Conservation (phyloP, 2,888 invertebrate species). For the Dryadula phaetusa region DNA sequence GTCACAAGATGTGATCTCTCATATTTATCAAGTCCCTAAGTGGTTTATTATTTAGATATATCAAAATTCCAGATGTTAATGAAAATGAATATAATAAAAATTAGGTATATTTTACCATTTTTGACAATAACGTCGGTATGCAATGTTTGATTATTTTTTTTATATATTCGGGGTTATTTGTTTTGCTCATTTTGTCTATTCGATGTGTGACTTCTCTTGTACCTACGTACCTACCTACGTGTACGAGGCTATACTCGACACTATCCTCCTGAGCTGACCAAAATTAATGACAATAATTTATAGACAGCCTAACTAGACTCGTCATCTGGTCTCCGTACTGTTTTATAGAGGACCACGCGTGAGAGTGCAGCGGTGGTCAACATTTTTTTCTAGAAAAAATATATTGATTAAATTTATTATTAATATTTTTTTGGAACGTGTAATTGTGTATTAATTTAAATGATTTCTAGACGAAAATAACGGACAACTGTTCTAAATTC, state of each 20-base stretch:
- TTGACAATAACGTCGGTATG: conserved; percentile 50
- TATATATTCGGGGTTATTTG: conserved; percentile 10
- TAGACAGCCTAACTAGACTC: conserved; percentile 74
- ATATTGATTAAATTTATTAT: not conserved
- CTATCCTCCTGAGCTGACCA: conserved; percentile 75
- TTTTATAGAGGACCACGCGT: conserved; percentile 38
- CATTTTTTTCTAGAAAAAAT: not conserved
- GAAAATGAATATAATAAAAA: conserved; percentile 56
- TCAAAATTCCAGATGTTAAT: conserved; percentile 56
- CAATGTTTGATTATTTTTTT: conserved; percentile 44
- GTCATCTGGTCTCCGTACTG: conserved; percentile 62
- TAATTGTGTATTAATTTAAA: not conserved
- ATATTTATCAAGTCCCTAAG: conserved; percentile 68
- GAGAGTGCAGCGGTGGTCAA: conserved; percentile 48
- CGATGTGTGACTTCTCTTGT: conserved; percentile 48
- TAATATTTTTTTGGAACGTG: conserved; percentile 13
- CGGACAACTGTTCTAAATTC: conserved; percentile 1
- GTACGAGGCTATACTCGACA: conserved; percentile 49
- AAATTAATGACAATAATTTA: conserved; percentile 81
- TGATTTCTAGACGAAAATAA: not conserved
- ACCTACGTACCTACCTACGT: conserved; percentile 40
- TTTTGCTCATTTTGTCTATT: conserved; percentile 15
- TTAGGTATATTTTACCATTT: conserved; percentile 59
- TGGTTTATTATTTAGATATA: conserved; percentile 57
- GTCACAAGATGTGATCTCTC: conserved; percentile 75